phyloP scores from a whole-genome alignment of 2,888 invertebrate species.

The Notodonta ziczac region DNA sequence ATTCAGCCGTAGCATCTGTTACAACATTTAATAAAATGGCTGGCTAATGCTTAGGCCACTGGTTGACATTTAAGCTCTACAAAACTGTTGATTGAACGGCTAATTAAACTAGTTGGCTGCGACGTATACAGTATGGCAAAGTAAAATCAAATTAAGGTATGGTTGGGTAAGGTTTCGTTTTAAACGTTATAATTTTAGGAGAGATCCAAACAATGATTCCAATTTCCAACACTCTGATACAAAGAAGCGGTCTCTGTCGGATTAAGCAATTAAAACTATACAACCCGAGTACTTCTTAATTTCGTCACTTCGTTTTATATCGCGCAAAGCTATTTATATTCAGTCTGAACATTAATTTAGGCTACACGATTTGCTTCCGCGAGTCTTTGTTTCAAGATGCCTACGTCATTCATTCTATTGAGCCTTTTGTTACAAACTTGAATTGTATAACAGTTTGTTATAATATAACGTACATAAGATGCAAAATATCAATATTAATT shows the following conservation, averaged over 20 bases:
- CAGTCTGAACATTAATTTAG: constrained; percentile 5
- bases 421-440: constrained; percentile 2
- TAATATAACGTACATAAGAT: neutral
- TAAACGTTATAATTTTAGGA: too few species aligned
- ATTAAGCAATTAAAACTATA: constrained; percentile 1
- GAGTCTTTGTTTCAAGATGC: constrained; percentile 7
- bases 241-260: neutral
- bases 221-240: too few species aligned
- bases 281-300: constrained; percentile 20
- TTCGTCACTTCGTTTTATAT: constrained; percentile 21
- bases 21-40: too few species aligned
- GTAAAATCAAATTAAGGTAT: too few species aligned
- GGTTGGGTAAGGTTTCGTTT: too few species aligned
- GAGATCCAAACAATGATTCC: too few species aligned
- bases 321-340: constrained; percentile 8
- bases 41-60: too few species aligned
- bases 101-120: too few species aligned
- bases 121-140: too few species aligned
- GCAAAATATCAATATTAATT: neutral
- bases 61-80: too few species aligned
- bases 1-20: too few species aligned
- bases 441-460: neutral
- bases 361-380: constrained; percentile 6
- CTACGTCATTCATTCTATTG: constrained; percentile 14
- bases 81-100: too few species aligned